Evolutionary conservation across 2,888 invertebrate species (phyloP).

Genomic region (Eudemis profundana): DNA sequence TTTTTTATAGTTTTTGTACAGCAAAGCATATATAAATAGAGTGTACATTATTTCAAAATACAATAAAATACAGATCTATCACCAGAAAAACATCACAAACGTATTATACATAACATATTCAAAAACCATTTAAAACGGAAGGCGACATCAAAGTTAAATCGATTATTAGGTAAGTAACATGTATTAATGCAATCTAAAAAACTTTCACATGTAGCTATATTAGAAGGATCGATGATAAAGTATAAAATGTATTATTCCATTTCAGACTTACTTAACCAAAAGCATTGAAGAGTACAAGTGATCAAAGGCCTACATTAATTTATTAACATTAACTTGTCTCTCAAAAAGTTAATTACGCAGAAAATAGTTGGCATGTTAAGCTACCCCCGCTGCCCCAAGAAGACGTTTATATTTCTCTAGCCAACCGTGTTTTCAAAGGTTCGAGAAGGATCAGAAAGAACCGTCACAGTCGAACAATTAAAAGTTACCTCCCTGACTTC

Average conservation of each 20-base stretch:
- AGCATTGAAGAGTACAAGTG: neutral
- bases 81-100: no score
- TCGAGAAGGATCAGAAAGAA: constrained; percentile 49
- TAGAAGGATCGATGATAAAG: no score
- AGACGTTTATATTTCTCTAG: constrained; percentile 46
- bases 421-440: constrained; percentile 67
- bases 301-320: constrained; percentile 18
- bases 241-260: neutral
- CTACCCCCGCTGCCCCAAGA: constrained; percentile 46
- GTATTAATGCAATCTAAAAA: no score
- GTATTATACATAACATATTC: no score
- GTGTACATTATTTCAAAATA: no score
- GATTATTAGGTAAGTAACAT: no score
- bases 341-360: constrained; percentile 44
- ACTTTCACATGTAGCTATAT: no score
- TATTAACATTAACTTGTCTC: constrained; percentile 36
- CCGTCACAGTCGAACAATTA: constrained; percentile 63
- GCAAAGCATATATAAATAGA: no score
- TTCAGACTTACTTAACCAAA: neutral
- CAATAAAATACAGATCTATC: no score
- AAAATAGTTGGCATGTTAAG: constrained; percentile 46
- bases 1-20: no score
- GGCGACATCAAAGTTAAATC: no score
- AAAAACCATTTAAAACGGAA: no score
- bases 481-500: constrained; percentile 66